Conservation (phyloP, 30 jellyfish, hydroid and myxozoan genomes). For the Pelagia noctiluca region DNA sequence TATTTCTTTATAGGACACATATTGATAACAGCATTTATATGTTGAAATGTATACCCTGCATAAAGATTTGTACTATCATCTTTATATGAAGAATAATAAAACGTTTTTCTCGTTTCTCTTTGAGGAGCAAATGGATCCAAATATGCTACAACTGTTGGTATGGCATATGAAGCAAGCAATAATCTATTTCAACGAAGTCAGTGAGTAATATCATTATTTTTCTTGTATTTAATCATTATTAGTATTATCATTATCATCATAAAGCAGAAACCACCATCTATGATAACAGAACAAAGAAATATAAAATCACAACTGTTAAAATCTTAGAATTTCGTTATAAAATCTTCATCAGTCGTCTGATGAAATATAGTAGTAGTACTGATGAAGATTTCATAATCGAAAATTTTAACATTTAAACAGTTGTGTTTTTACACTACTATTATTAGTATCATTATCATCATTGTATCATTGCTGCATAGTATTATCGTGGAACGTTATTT, state of each 20-base stretch:
- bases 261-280: neutral
- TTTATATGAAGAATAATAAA: no score
- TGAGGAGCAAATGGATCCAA: neutral
- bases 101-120: neutral
- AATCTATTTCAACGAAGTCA: neutral
- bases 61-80: no score
- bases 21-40: neutral
- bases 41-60: neutral
- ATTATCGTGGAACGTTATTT: no score
- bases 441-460: no score
- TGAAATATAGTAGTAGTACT: no score
- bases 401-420: no score
- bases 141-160: slow-evolving; percentile 6
- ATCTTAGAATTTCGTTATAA: neutral
- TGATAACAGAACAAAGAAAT: neutral
- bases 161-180: neutral
- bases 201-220: neutral
- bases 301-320: neutral
- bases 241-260: neutral
- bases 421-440: no score
- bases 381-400: no score
- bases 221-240: no score
- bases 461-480: no score
- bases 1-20: neutral
- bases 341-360: no score